phyloP scores from a whole-genome alignment of 2,797 vertebrate genomes.

The Phrynocephalus vlangalii region DNA sequence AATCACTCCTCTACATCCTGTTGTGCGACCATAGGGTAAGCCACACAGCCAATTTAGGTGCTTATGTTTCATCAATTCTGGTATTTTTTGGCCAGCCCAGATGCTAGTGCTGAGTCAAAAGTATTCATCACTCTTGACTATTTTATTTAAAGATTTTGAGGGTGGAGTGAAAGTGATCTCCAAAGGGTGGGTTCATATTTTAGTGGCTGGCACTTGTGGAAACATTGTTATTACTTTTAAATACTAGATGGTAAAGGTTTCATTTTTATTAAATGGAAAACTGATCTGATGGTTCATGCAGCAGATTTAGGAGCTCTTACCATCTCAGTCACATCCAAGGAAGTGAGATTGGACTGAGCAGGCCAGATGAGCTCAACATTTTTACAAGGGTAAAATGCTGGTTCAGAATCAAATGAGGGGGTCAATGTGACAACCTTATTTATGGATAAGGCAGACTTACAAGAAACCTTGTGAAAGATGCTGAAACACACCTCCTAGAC shows the following conservation, averaged over 20 bases:
- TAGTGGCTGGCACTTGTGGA: not conserved
- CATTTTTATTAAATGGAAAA: not conserved
- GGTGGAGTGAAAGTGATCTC: not conserved
- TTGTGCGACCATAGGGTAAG: not conserved
- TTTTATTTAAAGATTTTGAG: not conserved
- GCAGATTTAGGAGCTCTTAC: not conserved
- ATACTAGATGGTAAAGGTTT: not conserved
- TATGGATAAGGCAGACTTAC: too few species aligned
- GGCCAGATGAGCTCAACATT: too few species aligned
- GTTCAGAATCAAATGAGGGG: too few species aligned
- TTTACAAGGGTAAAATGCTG: too few species aligned
- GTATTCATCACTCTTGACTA: not conserved
- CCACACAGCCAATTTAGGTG: not conserved
- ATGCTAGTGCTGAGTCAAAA: not conserved
- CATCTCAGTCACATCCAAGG: not conserved
- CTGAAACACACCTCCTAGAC: too few species aligned
- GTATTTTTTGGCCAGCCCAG: not conserved
- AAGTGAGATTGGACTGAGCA: not conserved
- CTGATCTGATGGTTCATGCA: not conserved
- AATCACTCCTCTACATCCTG: constrained; percentile 18
- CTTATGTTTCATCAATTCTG: not conserved
- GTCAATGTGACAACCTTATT: too few species aligned
- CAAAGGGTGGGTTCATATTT: not conserved
- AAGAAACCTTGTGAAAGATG: too few species aligned
- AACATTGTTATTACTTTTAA: not conserved